phyloP scores from a whole-genome alignment of 2,113 vertebrate species.

The Apus apus region DNA sequence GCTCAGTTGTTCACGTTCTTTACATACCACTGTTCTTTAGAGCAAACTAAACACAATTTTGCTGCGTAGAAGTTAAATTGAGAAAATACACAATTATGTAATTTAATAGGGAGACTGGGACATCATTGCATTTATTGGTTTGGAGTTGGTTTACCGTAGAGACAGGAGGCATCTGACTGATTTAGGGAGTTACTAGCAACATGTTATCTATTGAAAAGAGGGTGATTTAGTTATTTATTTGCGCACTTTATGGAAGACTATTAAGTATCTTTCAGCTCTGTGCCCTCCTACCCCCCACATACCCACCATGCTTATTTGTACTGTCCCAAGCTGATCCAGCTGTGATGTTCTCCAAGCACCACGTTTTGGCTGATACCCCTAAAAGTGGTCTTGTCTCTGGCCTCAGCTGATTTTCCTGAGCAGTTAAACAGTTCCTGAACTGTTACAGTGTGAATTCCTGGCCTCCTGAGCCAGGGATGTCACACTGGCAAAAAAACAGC shows the following conservation, averaged over 20 bases:
- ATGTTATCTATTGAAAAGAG: neutral
- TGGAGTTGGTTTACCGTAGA: neutral
- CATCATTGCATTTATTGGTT: neutral
- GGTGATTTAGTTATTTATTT: neutral
- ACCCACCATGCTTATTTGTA: fast-evolving
- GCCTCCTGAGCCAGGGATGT: neutral
- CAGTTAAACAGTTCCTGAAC: neutral
- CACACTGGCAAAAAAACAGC: neutral
- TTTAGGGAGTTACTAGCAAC: neutral
- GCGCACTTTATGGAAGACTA: neutral
- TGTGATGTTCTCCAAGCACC: neutral
- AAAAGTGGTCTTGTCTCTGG: neutral
- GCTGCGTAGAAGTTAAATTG: neutral
- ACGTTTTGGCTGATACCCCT: fast-evolving
- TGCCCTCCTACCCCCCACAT: neutral
- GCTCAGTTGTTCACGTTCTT: neutral
- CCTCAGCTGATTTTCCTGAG: neutral
- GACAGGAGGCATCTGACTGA: neutral
- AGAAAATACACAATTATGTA: neutral
- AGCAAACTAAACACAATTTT: neutral
- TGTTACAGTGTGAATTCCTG: neutral
- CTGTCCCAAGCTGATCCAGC: neutral
- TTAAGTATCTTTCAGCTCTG: neutral
- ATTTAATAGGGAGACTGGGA: neutral
- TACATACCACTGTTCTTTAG: neutral